phyloP scores from a whole-genome alignment of 2,797 vertebrate species.

The Schizopygopsis pylzovi region DNA sequence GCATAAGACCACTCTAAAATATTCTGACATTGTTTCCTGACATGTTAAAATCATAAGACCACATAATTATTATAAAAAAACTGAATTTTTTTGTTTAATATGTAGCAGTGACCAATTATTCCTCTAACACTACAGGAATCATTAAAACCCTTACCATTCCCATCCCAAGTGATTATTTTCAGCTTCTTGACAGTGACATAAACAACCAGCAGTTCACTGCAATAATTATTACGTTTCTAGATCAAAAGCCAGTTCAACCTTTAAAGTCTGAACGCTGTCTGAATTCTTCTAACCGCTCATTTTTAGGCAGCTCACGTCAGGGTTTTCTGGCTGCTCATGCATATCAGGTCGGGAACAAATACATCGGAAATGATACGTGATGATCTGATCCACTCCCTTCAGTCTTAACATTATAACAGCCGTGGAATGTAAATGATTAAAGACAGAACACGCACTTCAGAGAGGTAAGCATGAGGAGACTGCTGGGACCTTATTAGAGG shows the following conservation, averaged over 20 bases:
- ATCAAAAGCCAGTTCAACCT: slow-evolving; percentile 14
- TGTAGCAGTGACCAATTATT: slow-evolving; percentile 5
- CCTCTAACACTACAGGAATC: neutral
- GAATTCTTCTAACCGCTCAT: neutral
- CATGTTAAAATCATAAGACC: neutral
- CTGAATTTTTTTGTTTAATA: neutral
- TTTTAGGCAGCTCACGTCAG: slow-evolving; percentile 32
- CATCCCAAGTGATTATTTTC: slow-evolving; percentile 6
- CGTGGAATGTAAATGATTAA: slow-evolving; percentile 19
- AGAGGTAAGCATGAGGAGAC: slow-evolving; percentile 14
- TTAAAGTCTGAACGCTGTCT: slow-evolving; percentile 2
- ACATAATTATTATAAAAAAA: neutral
- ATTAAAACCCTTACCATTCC: slow-evolving; percentile 4
- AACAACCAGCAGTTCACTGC: slow-evolving; percentile 3
- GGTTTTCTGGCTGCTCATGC: slow-evolving; percentile 5
- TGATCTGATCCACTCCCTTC: slow-evolving; percentile 33
- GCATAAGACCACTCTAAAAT: neutral
- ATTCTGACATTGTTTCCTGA: neutral
- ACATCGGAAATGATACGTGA: slow-evolving; percentile 11
- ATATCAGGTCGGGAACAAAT: slow-evolving; percentile 23
- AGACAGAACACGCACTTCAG: slow-evolving; percentile 5
- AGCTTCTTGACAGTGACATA: slow-evolving; percentile 15
- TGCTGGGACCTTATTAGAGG: slow-evolving; percentile 10
- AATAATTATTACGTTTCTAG: slow-evolving; percentile 12
- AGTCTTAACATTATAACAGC: slow-evolving; percentile 30